Percentiles rank a stretch among this genome's conserved stretches.
phyloP scores from a whole-genome alignment of 2,888 invertebrate genomes.

The Hermaeophaga mercurialis region DNA sequence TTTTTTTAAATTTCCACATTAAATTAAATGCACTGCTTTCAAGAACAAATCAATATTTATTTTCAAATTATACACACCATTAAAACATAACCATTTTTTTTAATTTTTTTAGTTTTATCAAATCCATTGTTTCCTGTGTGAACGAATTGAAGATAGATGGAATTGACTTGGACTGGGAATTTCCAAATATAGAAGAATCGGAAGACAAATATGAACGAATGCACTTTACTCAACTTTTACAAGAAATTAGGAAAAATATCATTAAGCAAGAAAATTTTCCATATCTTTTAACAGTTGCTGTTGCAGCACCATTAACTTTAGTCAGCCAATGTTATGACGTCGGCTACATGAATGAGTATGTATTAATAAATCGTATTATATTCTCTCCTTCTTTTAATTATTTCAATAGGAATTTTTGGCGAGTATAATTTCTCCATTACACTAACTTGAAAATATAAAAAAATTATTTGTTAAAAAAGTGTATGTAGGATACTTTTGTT shows the following conservation, averaged over 20 bases:
- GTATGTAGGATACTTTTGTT: no score
- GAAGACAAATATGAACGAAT: constrained; percentile 64
- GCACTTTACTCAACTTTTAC: constrained; percentile 75
- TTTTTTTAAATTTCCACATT: no score
- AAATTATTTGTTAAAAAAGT: no score
- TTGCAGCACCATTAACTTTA: constrained; percentile 78
- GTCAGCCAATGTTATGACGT: constrained; percentile 80
- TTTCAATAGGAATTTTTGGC: no score
- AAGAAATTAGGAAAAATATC: constrained; percentile 74
- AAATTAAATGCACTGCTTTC: no score
- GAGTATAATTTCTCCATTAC: no score
- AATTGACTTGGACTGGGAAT: constrained; percentile 86
- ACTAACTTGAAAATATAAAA: no score
- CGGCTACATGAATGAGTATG: constrained; percentile 73
- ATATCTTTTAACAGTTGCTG: constrained; percentile 75
- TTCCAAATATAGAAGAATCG: constrained; percentile 65
- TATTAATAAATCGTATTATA: no score
- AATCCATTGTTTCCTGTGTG: constrained; percentile 60
- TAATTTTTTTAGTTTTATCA: constrained; percentile 59
- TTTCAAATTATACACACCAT: no score
- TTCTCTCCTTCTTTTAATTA: no score
- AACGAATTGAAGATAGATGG: constrained; percentile 68
- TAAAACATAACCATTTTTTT: no score
- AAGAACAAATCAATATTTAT: no score
- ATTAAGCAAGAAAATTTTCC: constrained; percentile 60